Base-by-base conservation (phyloP, 1,140 invertebrate species). In the Scaptomyza montana region DNA sequence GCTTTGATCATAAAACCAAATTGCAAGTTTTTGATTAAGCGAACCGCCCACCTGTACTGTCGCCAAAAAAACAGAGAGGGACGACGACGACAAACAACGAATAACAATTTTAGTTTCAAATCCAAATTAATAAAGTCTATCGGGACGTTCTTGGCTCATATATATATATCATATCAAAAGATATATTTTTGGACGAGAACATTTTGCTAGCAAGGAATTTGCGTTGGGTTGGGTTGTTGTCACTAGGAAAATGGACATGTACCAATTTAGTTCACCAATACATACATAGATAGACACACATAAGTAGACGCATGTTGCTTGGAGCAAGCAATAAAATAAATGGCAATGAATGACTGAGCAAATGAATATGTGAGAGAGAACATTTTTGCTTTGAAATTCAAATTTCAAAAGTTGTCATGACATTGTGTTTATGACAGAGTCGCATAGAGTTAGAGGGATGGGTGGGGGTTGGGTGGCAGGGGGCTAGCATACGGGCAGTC, bases 341-440 rank as follows among this genome's bases (percentile, higher is more conserved):
- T 87, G 84, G 77, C 85, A 89, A 89, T 89, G 80, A 89, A 84
- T 89, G 80, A 78, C 85, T 84, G 77, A 89, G 80, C 85, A 89
- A 89, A 89, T 89, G 84, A 87, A 87, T 87, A 87, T 89, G 66
- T 76, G 73, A 76, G 62, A 76, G 62, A 76, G 70, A 73, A 76
- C 50, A 76, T 67, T 89, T 89, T 84, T 89, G 84, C 84, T 89
- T 89, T 89, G 84, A 89, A 89, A 89, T 89, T 89, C 84, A 89
- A 89, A 89, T 89, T 89, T 89, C 84, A 89, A 89, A 89, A 89
- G 84, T 89, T 89, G 84, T 89, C 84, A 89, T 89, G 84, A 87
- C 84, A 87, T 87, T 87, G 79, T 89, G 84, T 84, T 87, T 87
- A 87, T 87, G 84, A 87, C 84, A 86, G 50, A 70, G 53, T 50